Percentiles rank a stretch among this genome's conserved stretches.
phyloP scores from a whole-genome alignment of 23 tunicate genomes.

The Oikopleura dioica region DNA sequence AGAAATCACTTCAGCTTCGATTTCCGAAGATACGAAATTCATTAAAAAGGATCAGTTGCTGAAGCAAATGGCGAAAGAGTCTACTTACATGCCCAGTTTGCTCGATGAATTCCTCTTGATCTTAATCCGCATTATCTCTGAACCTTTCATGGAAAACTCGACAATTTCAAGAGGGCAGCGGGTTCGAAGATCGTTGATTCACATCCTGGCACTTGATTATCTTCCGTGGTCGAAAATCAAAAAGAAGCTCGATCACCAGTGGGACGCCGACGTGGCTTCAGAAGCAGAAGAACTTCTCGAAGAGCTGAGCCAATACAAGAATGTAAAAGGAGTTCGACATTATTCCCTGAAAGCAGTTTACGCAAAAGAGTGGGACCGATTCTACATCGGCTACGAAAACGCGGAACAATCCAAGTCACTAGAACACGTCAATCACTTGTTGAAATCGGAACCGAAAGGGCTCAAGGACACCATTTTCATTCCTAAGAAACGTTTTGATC shows the following conservation, averaged over 20 bases:
- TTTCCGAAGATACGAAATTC: no score
- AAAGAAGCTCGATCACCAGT: not conserved
- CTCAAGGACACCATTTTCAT: not conserved
- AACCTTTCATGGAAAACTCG: not conserved
- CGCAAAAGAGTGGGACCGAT: not conserved
- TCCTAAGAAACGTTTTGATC: not conserved
- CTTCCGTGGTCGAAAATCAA: not conserved
- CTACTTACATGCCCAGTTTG: not conserved
- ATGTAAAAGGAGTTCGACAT: not conserved
- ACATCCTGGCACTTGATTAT: not conserved
- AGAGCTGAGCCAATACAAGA: no score
- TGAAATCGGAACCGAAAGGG: not conserved
- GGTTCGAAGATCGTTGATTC: not conserved
- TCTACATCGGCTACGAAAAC: not conserved
- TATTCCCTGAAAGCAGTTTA: not conserved
- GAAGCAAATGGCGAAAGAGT: not conserved
- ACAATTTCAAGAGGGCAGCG: not conserved
- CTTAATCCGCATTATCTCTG: not conserved
- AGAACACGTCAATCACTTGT: not conserved
- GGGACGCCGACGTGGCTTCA: not conserved
- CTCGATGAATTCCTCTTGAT: not conserved
- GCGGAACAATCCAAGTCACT: not conserved
- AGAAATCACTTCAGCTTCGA: no score
- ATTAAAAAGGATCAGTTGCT: no score
- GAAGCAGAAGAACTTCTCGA: not conserved